These are phyloP conservation scores for Autographa gamma DNA, from an alignment of 2,888 invertebrate species.

Conservation along the genomic window DNA sequence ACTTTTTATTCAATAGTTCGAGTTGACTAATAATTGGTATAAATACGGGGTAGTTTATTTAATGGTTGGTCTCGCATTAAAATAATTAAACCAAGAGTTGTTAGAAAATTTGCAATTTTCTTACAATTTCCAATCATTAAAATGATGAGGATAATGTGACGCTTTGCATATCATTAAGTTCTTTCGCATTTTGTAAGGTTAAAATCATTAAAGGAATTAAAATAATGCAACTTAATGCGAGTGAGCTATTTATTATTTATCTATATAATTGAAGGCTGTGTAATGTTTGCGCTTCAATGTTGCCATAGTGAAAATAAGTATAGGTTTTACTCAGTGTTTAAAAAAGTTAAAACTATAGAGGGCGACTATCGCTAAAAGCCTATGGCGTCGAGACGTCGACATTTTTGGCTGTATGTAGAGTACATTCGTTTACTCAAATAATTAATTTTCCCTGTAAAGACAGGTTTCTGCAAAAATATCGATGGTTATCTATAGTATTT, in stretches of 20 bases:
- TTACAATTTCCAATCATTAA: neutral
- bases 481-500: too few relatives aligned
- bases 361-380: too few relatives aligned
- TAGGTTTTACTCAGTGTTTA: too few relatives aligned
- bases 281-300: neutral
- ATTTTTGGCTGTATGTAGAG: too few relatives aligned
- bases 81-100: neutral
- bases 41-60: neutral
- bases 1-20: neutral
- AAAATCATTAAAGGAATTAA: neutral
- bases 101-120: neutral
- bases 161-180: neutral
- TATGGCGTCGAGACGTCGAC: too few relatives aligned
- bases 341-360: too few relatives aligned
- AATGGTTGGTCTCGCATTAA: neutral
- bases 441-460: too few relatives aligned
- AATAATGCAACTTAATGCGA: neutral
- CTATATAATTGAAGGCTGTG: neutral
- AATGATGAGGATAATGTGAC: neutral
- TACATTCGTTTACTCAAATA: too few relatives aligned
- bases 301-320: neutral
- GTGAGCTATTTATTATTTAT: neutral
- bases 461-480: too few relatives aligned
- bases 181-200: neutral
- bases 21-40: neutral